Evolutionary conservation across 2,797 vertebrate species (phyloP), one percentile per base, ranked within the genome.

Genomic region (Poecilia velifera): DNA sequence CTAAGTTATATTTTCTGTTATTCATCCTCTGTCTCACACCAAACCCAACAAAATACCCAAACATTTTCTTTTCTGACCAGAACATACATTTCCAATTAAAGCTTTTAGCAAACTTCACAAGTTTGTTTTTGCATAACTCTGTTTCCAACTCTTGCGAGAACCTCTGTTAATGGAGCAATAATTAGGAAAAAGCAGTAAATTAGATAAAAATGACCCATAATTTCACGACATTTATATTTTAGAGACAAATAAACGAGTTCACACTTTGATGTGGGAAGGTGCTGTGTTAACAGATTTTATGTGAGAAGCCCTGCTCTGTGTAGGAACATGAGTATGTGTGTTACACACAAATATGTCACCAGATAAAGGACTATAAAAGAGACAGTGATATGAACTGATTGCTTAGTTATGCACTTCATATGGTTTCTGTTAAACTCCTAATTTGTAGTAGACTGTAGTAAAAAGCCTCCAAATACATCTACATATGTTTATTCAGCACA

Each of bases 201-300:
- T 34, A 25, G n/a, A 73, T 73, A 25, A 46, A 62, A 10, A 74
- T 28, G 7, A 43, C 22, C 36, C 51, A 41, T 43, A 25, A 36
- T 76, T 76, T 62, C 16, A 34, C 41, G 10, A 31, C 41, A 46
- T 41, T 41, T 76, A 68, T 25, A 76, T n/a, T 36, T 9, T n/a
- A 39, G 36, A 51, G 22, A 47, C 74, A 46, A 76, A 14, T 66
- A 49, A 66, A 68, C 46, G 16, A 39, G 34, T 51, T 68, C 76
- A 70, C 62, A 76, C 46, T 49, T n/a, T 31, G 45, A 47, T 76
- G 59, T 68, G 34, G 62, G 59, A 76, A 76, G 45, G 59, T 68
- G 59, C 59, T 39, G 20, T 25, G 8, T 49, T 45, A 46, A 68
- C 59, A n/a, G 45, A 36, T 64, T 64, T 62, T 25, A 22, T 76